Conservation (phyloP, 2,888 invertebrate genomes). For the Unio pictorum region DNA sequence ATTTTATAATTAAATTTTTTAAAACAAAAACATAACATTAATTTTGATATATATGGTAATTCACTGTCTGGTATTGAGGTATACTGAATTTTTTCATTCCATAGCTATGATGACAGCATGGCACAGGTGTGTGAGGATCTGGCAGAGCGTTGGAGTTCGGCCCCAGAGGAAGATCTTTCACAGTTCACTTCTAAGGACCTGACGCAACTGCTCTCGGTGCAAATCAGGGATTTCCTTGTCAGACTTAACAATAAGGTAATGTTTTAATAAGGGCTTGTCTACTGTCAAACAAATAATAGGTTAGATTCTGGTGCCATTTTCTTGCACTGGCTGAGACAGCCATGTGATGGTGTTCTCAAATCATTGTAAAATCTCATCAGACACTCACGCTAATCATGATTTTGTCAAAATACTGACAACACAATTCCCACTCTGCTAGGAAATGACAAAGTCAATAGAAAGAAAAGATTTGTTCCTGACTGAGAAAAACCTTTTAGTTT, state of each 20-base stretch:
- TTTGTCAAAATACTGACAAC: too few species aligned
- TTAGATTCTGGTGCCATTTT: background rate
- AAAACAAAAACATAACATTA: too few species aligned
- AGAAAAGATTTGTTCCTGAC: too few species aligned
- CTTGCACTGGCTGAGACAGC: background rate
- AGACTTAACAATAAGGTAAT: constrained; percentile 76
- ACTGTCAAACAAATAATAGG: too few species aligned
- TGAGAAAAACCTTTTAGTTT: too few species aligned
- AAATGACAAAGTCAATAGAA: too few species aligned
- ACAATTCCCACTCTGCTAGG: too few species aligned
- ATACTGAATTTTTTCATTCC: background rate
- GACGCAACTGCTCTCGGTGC: constrained; percentile 76
- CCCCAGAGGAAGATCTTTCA: constrained; percentile 59
- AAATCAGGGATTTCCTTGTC: constrained; percentile 81
- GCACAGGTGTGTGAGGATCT: constrained; percentile 78
- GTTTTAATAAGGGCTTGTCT: background rate
- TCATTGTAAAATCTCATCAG: background rate
- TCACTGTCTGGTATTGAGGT: background rate
- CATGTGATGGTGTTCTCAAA: background rate
- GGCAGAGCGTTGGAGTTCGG: constrained; percentile 75
- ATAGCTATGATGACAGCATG: constrained; percentile 81
- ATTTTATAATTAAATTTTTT: too few species aligned
- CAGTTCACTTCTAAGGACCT: constrained; percentile 76
- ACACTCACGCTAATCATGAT: too few species aligned
- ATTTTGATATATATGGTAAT: too few species aligned